A percentile compares a stretch with the other conserved stretches of the same genome.
phyloP scores from a whole-genome alignment of 2,888 invertebrate species.

The Graphium colonna region DNA sequence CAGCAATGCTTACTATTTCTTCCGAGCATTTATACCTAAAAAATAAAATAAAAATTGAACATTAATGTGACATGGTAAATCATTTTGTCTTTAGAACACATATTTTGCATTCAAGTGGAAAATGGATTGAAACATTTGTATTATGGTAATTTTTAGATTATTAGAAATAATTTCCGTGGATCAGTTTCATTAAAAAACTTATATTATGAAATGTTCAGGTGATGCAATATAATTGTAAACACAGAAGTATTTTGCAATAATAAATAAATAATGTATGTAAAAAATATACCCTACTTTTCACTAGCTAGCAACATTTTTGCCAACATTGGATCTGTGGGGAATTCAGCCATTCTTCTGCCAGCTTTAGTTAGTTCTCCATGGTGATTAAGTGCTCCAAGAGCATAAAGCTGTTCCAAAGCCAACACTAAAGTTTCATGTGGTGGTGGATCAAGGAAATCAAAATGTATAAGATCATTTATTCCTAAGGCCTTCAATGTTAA shows the following conservation, averaged over 20 bases:
- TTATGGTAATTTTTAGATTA: too few species aligned
- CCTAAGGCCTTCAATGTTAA: slow-evolving; percentile 97
- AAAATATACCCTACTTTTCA: slow-evolving; percentile 86
- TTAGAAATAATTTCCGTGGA: too few species aligned
- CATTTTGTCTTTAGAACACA: too few species aligned
- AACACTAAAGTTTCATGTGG: slow-evolving; percentile 95
- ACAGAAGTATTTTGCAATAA: neutral
- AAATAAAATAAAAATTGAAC: too few species aligned
- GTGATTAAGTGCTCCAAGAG: slow-evolving; percentile 98
- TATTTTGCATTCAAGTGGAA: too few species aligned
- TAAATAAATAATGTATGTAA: neutral
- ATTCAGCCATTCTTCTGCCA: slow-evolving; percentile 99
- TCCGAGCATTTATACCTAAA: slow-evolving; percentile 96
- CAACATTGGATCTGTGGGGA: slow-evolving; percentile 99
- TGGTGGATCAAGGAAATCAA: slow-evolving; percentile 99
- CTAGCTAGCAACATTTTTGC: slow-evolving; percentile 98
- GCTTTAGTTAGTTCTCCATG: slow-evolving; percentile 97
- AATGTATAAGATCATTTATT: slow-evolving; percentile 98
- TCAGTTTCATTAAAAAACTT: neutral
- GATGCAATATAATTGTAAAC: neutral
- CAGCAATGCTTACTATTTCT: slow-evolving; percentile 96
- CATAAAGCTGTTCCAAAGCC: slow-evolving; percentile 98
- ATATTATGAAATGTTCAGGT: neutral
- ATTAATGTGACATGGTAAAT: too few species aligned
- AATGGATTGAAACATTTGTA: too few species aligned